Percentiles rank a stretch among this genome's conserved stretches.
These are phyloP conservation scores for Nebria brevicollis DNA, from an alignment of 2,888 invertebrate genomes.

Conservation along the genomic window DNA sequence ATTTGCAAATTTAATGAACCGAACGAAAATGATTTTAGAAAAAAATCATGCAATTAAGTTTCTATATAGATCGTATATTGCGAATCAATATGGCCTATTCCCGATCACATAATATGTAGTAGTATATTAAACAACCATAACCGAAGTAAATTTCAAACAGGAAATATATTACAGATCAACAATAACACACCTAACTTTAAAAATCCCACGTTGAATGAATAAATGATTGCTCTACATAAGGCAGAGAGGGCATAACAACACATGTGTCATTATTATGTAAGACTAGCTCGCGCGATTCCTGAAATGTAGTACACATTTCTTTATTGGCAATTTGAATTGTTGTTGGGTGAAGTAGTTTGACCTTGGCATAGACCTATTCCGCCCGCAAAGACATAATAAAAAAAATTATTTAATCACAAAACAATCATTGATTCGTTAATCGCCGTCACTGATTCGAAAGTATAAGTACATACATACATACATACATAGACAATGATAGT, in stretches of 20 bases:
- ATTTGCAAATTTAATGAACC: background rate
- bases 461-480: too few species aligned
- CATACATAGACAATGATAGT: background rate
- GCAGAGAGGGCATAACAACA: background rate
- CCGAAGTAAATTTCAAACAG: background rate
- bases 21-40: background rate
- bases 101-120: too few species aligned
- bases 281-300: slow-evolving; percentile 4
- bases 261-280: slow-evolving; percentile 4
- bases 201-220: background rate
- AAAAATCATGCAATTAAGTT: background rate
- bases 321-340: background rate
- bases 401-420: background rate
- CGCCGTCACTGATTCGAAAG: background rate
- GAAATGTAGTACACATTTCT: background rate
- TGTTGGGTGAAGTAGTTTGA: slow-evolving; percentile 25
- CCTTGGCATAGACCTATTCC: slow-evolving; percentile 30
- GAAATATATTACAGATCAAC: background rate
- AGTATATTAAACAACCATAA: too few species aligned
- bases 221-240: background rate
- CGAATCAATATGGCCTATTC: too few species aligned
- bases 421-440: background rate
- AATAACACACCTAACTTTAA: slow-evolving; percentile 1
- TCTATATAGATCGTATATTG: too few species aligned
- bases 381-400: slow-evolving; percentile 3